A percentile compares a stretch with the other conserved stretches of the same genome.
Evolutionary conservation across 2,888 invertebrate species (phyloP).

Genomic region (Trisateles emortualis): DNA sequence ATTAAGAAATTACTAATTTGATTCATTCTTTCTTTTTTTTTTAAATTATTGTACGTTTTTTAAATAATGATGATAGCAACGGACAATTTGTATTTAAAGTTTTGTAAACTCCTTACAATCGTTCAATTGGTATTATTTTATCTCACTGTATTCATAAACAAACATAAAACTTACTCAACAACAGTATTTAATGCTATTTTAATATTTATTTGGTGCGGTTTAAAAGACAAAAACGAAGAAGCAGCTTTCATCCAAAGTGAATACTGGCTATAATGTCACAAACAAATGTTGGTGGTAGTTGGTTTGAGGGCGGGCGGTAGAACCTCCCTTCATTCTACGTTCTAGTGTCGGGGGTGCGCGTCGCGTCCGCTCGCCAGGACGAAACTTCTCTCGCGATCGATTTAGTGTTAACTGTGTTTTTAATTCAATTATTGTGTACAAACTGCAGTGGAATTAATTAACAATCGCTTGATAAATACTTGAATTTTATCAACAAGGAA

Average conservation of each 20-base stretch:
- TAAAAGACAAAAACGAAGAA: conserved; percentile 13
- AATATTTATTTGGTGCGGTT: no score
- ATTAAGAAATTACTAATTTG: no score
- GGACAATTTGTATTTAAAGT: no score
- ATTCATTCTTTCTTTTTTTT: no score
- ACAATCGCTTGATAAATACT: conserved; percentile 29
- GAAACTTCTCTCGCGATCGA: conserved; percentile 55
- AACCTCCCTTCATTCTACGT: conserved; percentile 58
- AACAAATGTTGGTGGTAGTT: conserved; percentile 33
- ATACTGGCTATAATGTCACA: conserved; percentile 23
- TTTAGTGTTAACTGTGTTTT: conserved; percentile 28
- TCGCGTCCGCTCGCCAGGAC: conserved; percentile 50
- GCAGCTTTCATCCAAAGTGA: conserved; percentile 30
- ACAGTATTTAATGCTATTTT: no score
- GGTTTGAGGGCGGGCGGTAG: conserved; percentile 53
- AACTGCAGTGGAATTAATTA: conserved; percentile 38
- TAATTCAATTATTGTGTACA: conserved; percentile 29
- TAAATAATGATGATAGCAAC: no score
- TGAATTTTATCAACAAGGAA: conserved; percentile 10
- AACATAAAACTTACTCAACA: no score
- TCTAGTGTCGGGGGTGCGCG: conserved; percentile 59
- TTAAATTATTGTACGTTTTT: no score
- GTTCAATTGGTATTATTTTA: no score
- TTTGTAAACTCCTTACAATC: no score
- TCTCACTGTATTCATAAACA: no score